Evolutionary conservation across 2,888 invertebrate species (phyloP).

Genomic region (Prosapia bicincta): DNA sequence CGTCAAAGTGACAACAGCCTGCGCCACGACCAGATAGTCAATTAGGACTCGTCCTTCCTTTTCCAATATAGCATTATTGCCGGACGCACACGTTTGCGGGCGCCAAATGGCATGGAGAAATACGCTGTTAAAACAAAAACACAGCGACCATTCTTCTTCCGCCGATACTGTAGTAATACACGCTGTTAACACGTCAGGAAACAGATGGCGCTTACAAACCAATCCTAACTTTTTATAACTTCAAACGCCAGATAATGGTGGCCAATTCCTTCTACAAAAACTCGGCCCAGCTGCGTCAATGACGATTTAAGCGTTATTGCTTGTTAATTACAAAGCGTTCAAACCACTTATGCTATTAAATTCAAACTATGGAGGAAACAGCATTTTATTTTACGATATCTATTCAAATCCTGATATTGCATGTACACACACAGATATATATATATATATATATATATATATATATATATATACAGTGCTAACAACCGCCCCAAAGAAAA

Average conservation of each 20-base stretch:
- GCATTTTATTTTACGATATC: no score
- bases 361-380: no score
- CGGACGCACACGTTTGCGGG: background rate
- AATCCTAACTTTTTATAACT: background rate
- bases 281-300: background rate
- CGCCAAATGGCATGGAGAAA: background rate
- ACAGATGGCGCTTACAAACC: background rate
- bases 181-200: background rate
- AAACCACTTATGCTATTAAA: no score
- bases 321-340: background rate
- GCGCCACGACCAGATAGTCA: background rate
- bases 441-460: no score
- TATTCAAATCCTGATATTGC: no score
- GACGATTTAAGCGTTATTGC: background rate
- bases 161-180: background rate
- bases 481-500: no score
- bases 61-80: constrained; percentile 2
- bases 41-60: background rate
- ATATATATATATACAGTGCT: no score
- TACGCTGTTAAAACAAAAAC: background rate
- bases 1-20: background rate
- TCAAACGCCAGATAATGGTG: background rate
- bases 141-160: background rate
- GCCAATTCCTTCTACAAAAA: background rate
- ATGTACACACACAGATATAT: no score